Evolutionary conservation across 2,888 invertebrate species (phyloP).

Genomic region (Eilema sororculum): DNA sequence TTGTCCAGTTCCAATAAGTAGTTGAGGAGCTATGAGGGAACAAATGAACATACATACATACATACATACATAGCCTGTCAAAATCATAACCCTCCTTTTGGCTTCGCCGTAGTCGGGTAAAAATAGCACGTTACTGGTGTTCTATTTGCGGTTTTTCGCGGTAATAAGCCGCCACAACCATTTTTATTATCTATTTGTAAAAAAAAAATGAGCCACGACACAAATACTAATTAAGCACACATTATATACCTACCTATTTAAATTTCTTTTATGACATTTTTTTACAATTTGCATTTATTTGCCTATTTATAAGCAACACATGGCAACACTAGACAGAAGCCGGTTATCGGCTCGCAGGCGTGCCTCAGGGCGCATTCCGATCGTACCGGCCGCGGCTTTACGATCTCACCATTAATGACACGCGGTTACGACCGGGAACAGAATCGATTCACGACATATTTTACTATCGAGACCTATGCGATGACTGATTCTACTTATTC

Average conservation of each 20-base stretch:
- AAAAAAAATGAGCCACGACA: no score
- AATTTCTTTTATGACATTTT: background rate
- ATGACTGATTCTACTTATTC: slow-evolving; percentile 39
- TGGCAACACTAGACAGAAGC: slow-evolving; percentile 57
- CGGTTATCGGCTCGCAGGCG: slow-evolving; percentile 65
- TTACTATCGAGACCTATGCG: slow-evolving; percentile 67
- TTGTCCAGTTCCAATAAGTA: no score
- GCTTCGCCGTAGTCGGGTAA: no score
- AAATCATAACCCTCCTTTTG: no score
- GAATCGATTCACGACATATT: slow-evolving; percentile 79
- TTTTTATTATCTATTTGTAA: no score
- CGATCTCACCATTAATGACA: slow-evolving; percentile 78
- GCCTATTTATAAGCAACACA: slow-evolving; percentile 20
- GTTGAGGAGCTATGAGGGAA: no score
- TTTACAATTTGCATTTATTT: slow-evolving; percentile 1
- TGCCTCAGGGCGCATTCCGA: slow-evolving; percentile 79
- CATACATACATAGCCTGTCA: no score
- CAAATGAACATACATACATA: no score
- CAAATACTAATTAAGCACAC: no score
- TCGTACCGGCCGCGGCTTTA: slow-evolving; percentile 74
- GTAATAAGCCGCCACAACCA: no score
- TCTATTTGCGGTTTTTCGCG: no score
- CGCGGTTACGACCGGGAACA: slow-evolving; percentile 79
- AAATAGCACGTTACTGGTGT: no score
- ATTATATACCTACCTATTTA: background rate